Evolutionary conservation across 1,140 invertebrate species (phyloP), one percentile per base, ranked within the genome.

Genomic region (Scaptodrosophila lebanonensis): DNA sequence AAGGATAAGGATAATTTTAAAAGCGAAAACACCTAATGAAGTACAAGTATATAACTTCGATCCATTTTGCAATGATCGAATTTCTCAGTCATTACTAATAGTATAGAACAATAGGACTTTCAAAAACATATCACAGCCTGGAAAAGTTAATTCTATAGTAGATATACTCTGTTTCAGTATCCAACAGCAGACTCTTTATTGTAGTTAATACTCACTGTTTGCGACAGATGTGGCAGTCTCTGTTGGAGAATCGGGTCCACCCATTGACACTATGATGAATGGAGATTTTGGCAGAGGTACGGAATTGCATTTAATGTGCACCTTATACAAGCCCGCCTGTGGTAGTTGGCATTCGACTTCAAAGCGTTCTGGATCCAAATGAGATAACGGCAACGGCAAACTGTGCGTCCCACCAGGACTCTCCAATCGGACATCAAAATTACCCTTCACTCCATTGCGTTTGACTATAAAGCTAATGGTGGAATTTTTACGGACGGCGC

Each of bases 241-340:
- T 0, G 0, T 0, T 1, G 17, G 4, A 16, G 94, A n/a, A n/a
- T n/a, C 91, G 69, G 93, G 92, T 3, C 95, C 95, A 3, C 65
- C 63, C 17, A 86, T 86, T 18, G 68, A 94, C 48, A 95, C 92
- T 9, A 97, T 91, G 33, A 93, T 91, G 87, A 93, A 95, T 0
- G 96, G 96, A 52, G 94, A 95, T 20, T 91, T 93, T 27, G 93
- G 92, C 87, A 97, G 95, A 84, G 96, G 94, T 42, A 95, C 94
- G 3, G 93, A 94, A 84, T 97, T 95, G 86, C 94, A 95, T 70
- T 94, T 94, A 5, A 95, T 89, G 75, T 97, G 93, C 27, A 97
- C 92, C 73, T 93, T 93, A 86, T 97, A 95, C 17, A 95, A 90
- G n/a, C 96, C 96, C 72, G 96, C 95, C 82, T 97, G 89, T 33